Evolutionary conservation across 2,888 invertebrate species (phyloP), one percentile per base, ranked within the genome.

Genomic region (Drosophila anceps): DNA sequence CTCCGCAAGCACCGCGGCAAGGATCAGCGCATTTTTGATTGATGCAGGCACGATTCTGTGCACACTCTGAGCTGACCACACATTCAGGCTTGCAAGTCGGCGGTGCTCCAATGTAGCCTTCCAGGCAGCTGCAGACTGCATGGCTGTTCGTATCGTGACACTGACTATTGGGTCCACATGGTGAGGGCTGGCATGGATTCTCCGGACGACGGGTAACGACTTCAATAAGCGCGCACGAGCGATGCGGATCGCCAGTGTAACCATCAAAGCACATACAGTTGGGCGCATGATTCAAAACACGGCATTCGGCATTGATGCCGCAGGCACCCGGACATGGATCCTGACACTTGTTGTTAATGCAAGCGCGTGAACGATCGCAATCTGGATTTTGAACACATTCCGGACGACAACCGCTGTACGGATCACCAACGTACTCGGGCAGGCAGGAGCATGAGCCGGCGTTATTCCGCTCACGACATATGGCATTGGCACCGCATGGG

Each of bases 371-470:
- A 81, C 94, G 94, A 78, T 95, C 94, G 91, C 97, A 97, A 90
- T 96, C 96, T 60, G 95, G 95, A 91, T 96, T 96, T 93, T 96
- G 95, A 48, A 96, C 95, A 91, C 96, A 97, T 94, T 96, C 96
- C n/a, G 96, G 96, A 82, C 96, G 94, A 92, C 97, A 97, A 48
- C 96, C 96, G 73, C 94, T 94, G 92, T 96, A 96, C 35, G 97
- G 96, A 93, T 97, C 96, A 57, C 97, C 97, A 81, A 95, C 94
- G 93, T 96, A 96, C 82, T 95, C 95, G 71, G 95, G 94, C 85
- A 96, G 92, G 92, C 97, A 97, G 82, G 95, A 94, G 93, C 97
- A 97, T 78, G 96, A 95, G 86, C 96, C 96, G 80, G 95, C 96
- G 90, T 95, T 95, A 91, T 95, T 95, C 84, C 94, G 94, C 93